phyloP scores from a whole-genome alignment of 2,888 invertebrate species.

The Heteromurus nitidus region DNA sequence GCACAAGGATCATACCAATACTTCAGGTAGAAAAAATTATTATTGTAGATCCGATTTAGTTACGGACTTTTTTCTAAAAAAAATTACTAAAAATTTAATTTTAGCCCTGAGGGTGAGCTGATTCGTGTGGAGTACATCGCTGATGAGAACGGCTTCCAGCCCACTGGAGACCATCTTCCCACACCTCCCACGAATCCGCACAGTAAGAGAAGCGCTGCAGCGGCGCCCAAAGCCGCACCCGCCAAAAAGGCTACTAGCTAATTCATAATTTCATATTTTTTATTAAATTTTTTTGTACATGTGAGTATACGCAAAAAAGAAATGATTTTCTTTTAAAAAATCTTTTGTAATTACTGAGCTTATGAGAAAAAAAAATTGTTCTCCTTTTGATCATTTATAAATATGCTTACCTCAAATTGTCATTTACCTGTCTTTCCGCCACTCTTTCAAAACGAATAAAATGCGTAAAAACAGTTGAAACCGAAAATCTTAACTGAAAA shows the following conservation, averaged over 20 bases:
- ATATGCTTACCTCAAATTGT: too few species aligned
- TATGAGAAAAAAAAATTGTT: too few species aligned
- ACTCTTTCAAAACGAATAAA: too few species aligned
- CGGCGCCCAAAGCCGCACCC: conserved; percentile 26
- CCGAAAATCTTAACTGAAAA: too few species aligned
- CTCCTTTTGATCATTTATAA: too few species aligned
- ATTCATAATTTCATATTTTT: too few species aligned
- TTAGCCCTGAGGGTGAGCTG: conserved; percentile 62
- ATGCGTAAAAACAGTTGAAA: too few species aligned
- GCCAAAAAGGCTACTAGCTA: too few species aligned
- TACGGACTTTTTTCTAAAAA: not conserved
- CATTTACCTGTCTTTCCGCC: too few species aligned
- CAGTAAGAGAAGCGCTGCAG: not conserved
- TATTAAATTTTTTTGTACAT: too few species aligned
- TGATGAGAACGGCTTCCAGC: conserved; percentile 62
- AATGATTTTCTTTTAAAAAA: too few species aligned
- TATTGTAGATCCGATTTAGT: not conserved
- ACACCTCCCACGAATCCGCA: conserved; percentile 40
- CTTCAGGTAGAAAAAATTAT: conserved; percentile 42
- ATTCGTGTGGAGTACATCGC: conserved; percentile 65
- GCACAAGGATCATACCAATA: conserved; percentile 68
- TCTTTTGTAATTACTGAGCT: too few species aligned
- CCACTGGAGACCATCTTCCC: conserved; percentile 44
- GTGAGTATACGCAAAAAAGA: not conserved
- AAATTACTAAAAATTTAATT: not conserved